A percentile compares a stretch with the other conserved stretches of the same genome.
Conservation (phyloP, 2,888 invertebrate genomes). For the Galeopsomyia nigrocyanea region DNA sequence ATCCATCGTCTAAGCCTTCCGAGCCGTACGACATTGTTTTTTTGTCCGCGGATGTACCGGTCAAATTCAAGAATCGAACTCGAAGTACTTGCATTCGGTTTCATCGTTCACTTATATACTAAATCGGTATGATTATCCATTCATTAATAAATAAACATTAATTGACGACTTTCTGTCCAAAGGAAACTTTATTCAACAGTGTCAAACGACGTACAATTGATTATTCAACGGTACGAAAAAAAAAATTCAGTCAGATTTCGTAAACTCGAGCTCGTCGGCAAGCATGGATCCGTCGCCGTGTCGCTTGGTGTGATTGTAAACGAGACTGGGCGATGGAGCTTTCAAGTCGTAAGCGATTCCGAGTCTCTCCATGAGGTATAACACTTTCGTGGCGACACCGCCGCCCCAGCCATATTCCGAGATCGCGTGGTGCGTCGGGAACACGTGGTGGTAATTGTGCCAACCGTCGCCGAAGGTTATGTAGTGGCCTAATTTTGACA, state of each 20-base stretch:
- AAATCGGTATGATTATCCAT: too few relatives aligned
- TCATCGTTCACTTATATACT: neutral
- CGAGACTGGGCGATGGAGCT: conserved; percentile 60
- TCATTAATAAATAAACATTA: neutral
- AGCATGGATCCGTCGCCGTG: conserved; percentile 66
- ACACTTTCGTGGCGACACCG: conserved; percentile 28
- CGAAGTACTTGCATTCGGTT: too few relatives aligned
- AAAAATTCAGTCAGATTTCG: neutral
- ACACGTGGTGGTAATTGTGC: conserved; percentile 75
- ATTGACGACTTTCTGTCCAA: neutral
- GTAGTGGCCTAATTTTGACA: conserved; percentile 52
- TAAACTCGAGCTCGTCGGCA: neutral
- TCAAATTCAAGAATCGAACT: too few relatives aligned
- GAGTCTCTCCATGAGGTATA: conserved; percentile 55
- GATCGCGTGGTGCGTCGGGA: conserved; percentile 68
- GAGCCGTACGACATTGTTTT: too few relatives aligned
- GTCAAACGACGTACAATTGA: too few relatives aligned
- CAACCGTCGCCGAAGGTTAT: conserved; percentile 69
- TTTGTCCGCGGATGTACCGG: too few relatives aligned
- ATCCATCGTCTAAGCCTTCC: too few relatives aligned
- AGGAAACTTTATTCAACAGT: too few relatives aligned
- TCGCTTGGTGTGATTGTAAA: conserved; percentile 64
- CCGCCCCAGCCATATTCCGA: conserved; percentile 52
- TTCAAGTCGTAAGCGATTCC: conserved; percentile 71
- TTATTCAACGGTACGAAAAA: too few relatives aligned